Evolutionary conservation across 2,113 vertebrate genomes (phyloP).

Genomic region (Campylomormyrus numenius): DNA sequence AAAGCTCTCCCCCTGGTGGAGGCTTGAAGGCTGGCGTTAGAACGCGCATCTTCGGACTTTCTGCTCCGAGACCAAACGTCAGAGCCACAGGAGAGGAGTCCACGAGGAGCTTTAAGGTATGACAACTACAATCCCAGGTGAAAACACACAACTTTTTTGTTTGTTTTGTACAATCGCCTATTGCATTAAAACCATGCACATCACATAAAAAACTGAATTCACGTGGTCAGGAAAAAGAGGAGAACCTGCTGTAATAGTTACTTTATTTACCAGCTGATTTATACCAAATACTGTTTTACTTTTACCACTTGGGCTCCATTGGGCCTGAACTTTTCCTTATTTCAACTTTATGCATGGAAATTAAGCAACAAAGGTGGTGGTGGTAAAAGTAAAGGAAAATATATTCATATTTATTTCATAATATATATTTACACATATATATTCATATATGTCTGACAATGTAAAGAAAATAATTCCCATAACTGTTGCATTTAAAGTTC

Average conservation of each 20-base stretch:
- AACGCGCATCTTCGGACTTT: conserved; percentile 32
- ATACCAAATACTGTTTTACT: conserved; percentile 46
- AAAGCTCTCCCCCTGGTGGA: conserved; percentile 32
- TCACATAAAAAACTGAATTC: conserved; percentile 40
- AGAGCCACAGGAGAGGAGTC: conserved; percentile 38
- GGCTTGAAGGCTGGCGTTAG: conserved; percentile 41
- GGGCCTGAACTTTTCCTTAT: conserved; percentile 51
- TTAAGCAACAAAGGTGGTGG: conserved; percentile 51
- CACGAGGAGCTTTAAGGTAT: conserved; percentile 37
- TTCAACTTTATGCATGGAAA: conserved; percentile 51
- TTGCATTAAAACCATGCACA: conserved; percentile 57
- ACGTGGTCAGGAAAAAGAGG: conserved; percentile 56
- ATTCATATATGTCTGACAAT: conserved; percentile 66
- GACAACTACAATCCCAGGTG: conserved; percentile 42
- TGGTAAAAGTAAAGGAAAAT: conserved; percentile 69
- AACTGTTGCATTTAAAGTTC: conserved; percentile 77
- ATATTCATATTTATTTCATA: conserved; percentile 53
- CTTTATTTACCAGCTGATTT: conserved; percentile 44
- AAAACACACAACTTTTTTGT: conserved; percentile 34
- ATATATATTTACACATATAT: conserved; percentile 43
- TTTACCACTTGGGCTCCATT: conserved; percentile 48
- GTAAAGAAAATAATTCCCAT: conserved; percentile 74
- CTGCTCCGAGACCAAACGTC: conserved; percentile 37
- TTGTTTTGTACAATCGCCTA: conserved; percentile 38
- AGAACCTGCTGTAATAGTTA: conserved; percentile 54